These are phyloP conservation scores for Crocuta crocuta DNA, from an alignment of 2,113 vertebrate genomes.

Conservation along the genomic window DNA sequence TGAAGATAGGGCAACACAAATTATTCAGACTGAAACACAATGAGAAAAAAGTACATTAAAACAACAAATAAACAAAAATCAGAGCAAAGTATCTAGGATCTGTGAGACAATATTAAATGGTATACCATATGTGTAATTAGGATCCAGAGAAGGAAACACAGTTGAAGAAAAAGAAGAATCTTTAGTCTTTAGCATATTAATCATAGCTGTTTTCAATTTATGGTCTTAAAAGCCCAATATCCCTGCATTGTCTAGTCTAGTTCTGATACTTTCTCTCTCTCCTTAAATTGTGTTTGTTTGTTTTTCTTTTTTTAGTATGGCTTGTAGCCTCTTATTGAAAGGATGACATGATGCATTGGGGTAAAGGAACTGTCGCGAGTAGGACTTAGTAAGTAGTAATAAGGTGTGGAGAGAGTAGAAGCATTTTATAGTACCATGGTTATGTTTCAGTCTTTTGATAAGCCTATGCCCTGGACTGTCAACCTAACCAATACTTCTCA, in stretches of 20 bases:
- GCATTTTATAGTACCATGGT: not conserved
- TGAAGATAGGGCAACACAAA: not conserved
- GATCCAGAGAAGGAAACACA: conserved; percentile 18
- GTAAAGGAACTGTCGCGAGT: not conserved
- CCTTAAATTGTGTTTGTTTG: not conserved
- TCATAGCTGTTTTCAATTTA: not conserved
- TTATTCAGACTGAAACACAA: not conserved
- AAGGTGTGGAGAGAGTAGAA: not conserved
- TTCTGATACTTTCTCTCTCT: not conserved
- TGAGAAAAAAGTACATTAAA: not conserved
- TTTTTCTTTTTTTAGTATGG: not conserved
- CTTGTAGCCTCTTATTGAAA: not conserved
- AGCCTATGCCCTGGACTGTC: not conserved
- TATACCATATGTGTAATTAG: not conserved
- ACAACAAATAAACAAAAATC: not conserved
- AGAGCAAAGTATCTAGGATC: not conserved
- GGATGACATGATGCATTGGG: not conserved
- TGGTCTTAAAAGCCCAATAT: not conserved
- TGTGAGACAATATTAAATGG: not conserved
- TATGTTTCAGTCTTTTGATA: not conserved
- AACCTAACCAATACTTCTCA: not conserved
- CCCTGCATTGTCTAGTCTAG: not conserved
- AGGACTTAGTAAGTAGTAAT: not conserved
- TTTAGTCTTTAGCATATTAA: not conserved
- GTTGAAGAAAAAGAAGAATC: conserved; percentile 28